Evolutionary conservation across 2,888 invertebrate genomes (phyloP), one percentile per base, ranked within the genome.

Genomic region (Branchipolynoe longqiensis): DNA sequence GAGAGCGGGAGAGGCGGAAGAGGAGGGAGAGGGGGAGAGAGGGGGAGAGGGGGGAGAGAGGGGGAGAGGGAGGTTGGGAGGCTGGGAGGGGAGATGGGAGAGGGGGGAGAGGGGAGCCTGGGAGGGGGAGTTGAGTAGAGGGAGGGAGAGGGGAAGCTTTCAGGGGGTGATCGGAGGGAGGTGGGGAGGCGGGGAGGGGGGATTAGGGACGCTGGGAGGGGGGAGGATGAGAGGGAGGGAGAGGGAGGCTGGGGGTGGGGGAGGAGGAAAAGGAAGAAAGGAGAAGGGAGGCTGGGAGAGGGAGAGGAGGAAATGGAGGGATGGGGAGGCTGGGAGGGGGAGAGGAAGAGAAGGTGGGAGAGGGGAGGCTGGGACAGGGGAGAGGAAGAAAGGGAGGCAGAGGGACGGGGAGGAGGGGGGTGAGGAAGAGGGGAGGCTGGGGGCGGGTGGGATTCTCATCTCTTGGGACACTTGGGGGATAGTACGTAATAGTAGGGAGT

Each of bases 61-160:
- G 48, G 8, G 8, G 48, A 48, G 48, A 48, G 8, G 18, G 18
- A 48, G 48, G 48, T 25, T 4, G 14, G 31, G 62, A 62, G 1
- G n/a, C 28, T 62, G 62, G 14, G 25, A 31, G 62, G 31, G 3
- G 14, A 31, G 6, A 1, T 6, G 14, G 6, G 62, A 31, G 62
- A 31, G 62, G 14, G 28, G 62, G 14, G 62, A 31, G 31, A 14
- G 62, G 14, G 28, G 62, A 31, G 62, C 4, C 6, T 1, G 62
- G 14, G 62, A 31, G 62, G 14, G 28, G 31, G 62, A 62, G 62
- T n/a, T n/a, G n/a, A n/a, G n/a, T n/a, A 62, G 62, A 62, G 62
- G 31, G 3, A 28, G 31, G 4, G 62, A 62, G 62, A 4, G 31
- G 6, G 62, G 14, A 1, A 62, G 62, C n/a, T n/a, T n/a, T n/a